Evolutionary conservation across 2,888 invertebrate genomes (phyloP).

Genomic region (Lucinisca nassula): DNA sequence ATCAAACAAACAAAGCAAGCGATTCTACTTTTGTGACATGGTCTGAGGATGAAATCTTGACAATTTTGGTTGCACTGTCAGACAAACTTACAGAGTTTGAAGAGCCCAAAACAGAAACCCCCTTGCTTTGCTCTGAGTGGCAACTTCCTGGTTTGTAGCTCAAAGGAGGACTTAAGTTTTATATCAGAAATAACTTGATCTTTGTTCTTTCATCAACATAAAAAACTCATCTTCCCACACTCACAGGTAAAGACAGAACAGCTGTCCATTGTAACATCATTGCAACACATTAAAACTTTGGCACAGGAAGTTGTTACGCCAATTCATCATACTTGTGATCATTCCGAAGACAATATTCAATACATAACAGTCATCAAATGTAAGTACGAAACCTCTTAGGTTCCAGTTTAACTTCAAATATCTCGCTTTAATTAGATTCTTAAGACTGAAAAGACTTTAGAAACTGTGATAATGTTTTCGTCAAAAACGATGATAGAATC

Average conservation of each 20-base stretch:
- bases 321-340: slow-evolving; percentile 14
- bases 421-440: background rate
- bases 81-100: too few relatives aligned
- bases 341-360: slow-evolving; percentile 5
- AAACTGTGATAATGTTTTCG: slow-evolving; percentile 9
- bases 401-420: slow-evolving; percentile 2
- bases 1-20: too few relatives aligned
- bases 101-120: too few relatives aligned
- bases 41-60: too few relatives aligned
- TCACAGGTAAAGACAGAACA: background rate
- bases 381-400: background rate
- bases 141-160: background rate
- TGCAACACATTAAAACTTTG: background rate
- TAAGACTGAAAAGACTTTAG: background rate
- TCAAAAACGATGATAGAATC: slow-evolving; percentile 14
- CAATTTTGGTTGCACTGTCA: too few relatives aligned
- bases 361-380: background rate
- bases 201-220: background rate
- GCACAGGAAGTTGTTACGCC: background rate
- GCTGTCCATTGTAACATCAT: background rate
- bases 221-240: background rate
- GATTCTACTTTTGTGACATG: too few relatives aligned
- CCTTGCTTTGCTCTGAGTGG: background rate
- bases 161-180: background rate
- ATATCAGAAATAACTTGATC: background rate